Evolutionary conservation across 1,140 invertebrate species (phyloP), one percentile per base, ranked within the genome.

Genomic region (Diorhabda elongata): DNA sequence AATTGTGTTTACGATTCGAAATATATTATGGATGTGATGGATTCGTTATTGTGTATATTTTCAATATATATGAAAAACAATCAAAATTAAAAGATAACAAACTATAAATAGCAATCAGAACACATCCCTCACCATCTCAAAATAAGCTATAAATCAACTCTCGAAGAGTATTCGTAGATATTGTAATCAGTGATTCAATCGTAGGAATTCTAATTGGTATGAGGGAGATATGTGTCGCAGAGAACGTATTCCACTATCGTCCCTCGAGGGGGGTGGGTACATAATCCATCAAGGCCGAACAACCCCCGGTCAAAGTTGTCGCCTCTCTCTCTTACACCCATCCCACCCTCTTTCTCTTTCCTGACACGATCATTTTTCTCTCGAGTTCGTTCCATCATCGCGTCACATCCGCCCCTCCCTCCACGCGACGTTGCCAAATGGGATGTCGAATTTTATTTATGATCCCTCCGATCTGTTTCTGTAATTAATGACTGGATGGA

Each of bases 381-480:
- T 75, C 73, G 74, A 79, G 76, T 77, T 76, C 78, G 80, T 78
- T 81, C 80, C 79, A 81, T 81, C 80, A 81, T 81, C 80, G 78
- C 79, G 79, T 81, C 80, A 81, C 77, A 81, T 76, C 75, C 79
- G 75, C 74, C 77, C 74, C 75, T 69, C 78, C 77, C 75, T 73
- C 68, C 69, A 61, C 74, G 73, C 77, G 77, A 81, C 78, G 80
- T 81, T 81, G 80, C 80, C 80, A 81, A 80, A 80, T 80, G 80
- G 77, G 73, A 79, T 74, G 80, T 81, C 80, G 80, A 81, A 81
- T 81, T 81, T 81, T 81, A 81, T 81, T 81, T 80, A 81, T 81
- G 78, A 73, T 73, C 77, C 74, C 74, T 75, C 73, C 76, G 77
- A 80, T 80, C 76, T 78, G 78, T 77, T 79, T 79, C 75, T 78